Conservation (phyloP, 2,113 vertebrate genomes). For the Leptobrachium leishanense region DNA sequence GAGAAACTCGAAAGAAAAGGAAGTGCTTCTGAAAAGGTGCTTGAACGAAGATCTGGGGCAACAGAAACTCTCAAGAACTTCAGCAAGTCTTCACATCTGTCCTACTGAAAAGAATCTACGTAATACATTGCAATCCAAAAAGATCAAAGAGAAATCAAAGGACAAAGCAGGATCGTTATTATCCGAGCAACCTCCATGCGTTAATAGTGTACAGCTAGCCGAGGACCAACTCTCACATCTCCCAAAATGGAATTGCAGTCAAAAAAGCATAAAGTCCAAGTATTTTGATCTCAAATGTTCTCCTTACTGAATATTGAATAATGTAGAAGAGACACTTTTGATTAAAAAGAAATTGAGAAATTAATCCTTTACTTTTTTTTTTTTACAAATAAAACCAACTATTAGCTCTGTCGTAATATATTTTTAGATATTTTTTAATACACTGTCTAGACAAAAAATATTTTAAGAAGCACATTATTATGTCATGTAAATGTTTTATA, state of each 20-base stretch:
- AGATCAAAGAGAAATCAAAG: slow-evolving; percentile 62
- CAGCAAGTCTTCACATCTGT: slow-evolving; percentile 56
- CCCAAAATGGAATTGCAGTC: slow-evolving; percentile 58
- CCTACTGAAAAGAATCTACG: slow-evolving; percentile 62
- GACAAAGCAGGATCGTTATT: slow-evolving; percentile 51
- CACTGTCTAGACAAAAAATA: too few species aligned
- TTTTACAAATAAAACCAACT: too few species aligned
- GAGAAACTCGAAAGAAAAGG: slow-evolving; percentile 96
- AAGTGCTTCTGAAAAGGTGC: slow-evolving; percentile 72
- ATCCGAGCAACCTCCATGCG: slow-evolving; percentile 48
- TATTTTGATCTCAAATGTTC: too few species aligned
- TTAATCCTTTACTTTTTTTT: neutral
- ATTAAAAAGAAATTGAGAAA: too few species aligned
- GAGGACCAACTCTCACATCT: slow-evolving; percentile 52
- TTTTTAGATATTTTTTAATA: too few species aligned
- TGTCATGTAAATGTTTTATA: too few species aligned
- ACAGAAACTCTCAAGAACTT: slow-evolving; percentile 58
- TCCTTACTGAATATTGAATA: too few species aligned
- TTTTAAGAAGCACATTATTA: too few species aligned
- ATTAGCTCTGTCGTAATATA: too few species aligned
- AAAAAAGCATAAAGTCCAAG: slow-evolving; percentile 49
- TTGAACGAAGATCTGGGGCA: slow-evolving; percentile 66
- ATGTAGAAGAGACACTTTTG: too few species aligned
- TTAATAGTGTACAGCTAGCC: slow-evolving; percentile 57
- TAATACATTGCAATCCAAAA: slow-evolving; percentile 54